Evolutionary conservation across 2,797 vertebrate species (phyloP).

Genomic region (Oceanodroma leucorhoa): DNA sequence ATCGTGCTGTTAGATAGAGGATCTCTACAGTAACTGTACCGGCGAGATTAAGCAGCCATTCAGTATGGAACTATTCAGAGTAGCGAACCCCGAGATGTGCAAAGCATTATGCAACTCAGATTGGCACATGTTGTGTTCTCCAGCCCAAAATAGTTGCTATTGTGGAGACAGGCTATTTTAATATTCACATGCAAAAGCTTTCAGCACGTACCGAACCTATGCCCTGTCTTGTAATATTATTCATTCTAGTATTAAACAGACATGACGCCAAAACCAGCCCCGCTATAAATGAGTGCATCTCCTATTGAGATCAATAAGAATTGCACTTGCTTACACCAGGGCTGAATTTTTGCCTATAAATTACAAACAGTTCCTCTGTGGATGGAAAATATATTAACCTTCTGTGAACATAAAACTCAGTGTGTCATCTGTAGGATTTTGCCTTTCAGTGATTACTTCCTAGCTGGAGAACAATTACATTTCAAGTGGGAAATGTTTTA

Average conservation of each 20-base stretch:
- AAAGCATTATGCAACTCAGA: constrained; percentile 50
- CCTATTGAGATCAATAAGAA: constrained; percentile 42
- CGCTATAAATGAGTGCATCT: neutral
- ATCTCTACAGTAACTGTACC: neutral
- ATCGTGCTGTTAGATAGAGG: neutral
- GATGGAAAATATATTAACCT: constrained; percentile 45
- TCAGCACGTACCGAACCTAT: neutral
- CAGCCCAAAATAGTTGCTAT: constrained; percentile 50
- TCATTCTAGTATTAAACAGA: constrained; percentile 23
- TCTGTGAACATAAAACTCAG: neutral
- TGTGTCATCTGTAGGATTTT: constrained; percentile 21
- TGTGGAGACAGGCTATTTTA: constrained; percentile 50
- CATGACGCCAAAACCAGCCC: neutral
- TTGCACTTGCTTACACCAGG: constrained; percentile 18
- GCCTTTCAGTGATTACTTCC: constrained; percentile 16
- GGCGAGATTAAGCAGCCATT: constrained; percentile 48
- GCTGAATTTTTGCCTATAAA: constrained; percentile 30
- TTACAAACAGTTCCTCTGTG: neutral
- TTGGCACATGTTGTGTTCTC: constrained; percentile 44
- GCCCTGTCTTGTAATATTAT: constrained; percentile 3
- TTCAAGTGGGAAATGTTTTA: constrained; percentile 20
- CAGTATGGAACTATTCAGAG: constrained; percentile 41
- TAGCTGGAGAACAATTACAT: constrained; percentile 4
- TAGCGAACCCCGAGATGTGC: neutral
- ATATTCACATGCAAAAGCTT: constrained; percentile 58